Evolutionary conservation across 2,113 vertebrate species (phyloP).

Genomic region (Corapipo altera): DNA sequence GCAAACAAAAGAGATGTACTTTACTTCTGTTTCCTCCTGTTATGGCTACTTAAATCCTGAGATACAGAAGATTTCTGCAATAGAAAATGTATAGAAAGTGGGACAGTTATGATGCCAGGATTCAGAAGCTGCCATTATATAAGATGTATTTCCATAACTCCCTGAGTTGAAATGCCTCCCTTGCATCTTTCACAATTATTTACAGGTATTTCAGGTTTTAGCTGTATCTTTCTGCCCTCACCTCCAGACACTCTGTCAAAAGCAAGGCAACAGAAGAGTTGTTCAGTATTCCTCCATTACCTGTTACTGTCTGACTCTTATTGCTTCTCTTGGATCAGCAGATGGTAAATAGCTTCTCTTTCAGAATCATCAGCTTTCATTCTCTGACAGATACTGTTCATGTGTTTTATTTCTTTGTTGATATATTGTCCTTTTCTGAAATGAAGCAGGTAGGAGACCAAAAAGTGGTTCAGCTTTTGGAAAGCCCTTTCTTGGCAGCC

Average conservation of each 20-base stretch:
- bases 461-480: background rate
- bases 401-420: background rate
- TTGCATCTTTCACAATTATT: conserved; percentile 6
- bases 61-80: background rate
- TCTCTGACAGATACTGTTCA: background rate
- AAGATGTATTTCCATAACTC: background rate
- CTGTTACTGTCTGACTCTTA: background rate
- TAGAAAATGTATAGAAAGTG: background rate
- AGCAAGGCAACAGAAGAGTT: background rate
- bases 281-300: background rate
- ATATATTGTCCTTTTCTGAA: background rate
- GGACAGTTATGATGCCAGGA: background rate
- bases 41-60: background rate
- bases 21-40: background rate
- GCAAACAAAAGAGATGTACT: background rate
- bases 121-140: background rate
- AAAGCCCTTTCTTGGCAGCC: background rate
- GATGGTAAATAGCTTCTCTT: background rate
- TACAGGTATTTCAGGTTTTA: conserved; percentile 22
- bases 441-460: background rate
- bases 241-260: background rate
- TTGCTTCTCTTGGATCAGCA: background rate
- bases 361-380: background rate
- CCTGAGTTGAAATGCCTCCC: background rate
- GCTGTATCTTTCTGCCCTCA: background rate